Evolutionary conservation across 2,888 invertebrate species (phyloP).

Genomic region (Nezara viridula): DNA sequence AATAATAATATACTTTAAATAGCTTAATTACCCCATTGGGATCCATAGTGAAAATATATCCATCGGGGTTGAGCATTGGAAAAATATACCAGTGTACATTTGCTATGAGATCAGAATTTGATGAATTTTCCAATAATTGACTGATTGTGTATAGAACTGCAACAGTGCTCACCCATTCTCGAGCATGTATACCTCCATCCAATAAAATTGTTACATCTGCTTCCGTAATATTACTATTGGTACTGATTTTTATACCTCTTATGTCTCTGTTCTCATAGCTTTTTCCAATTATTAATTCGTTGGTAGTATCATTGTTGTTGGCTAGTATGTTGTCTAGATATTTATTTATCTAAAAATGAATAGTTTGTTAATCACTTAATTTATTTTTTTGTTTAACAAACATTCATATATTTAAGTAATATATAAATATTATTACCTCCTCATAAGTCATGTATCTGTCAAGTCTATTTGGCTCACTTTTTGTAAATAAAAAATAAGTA

Average conservation of each 20-base stretch:
- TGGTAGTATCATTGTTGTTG: not conserved
- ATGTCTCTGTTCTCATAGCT: conserved; percentile 59
- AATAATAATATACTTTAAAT: too few species aligned
- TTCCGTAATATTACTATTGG: not conserved
- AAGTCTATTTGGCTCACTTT: conserved; percentile 13
- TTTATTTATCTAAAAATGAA: conserved; percentile 51
- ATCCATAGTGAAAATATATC: conserved; percentile 88
- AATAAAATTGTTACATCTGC: conserved; percentile 49
- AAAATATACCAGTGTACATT: conserved; percentile 73
- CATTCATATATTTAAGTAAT: too few species aligned
- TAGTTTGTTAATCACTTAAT: not conserved
- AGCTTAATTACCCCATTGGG: conserved; percentile 65
- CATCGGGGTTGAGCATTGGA: conserved; percentile 77
- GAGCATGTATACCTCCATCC: conserved; percentile 79
- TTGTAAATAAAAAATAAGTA: not conserved
- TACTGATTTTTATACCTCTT: conserved; percentile 60
- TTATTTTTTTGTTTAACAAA: not conserved
- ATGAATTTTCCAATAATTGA: conserved; percentile 79
- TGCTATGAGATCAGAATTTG: conserved; percentile 70
- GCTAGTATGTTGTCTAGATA: conserved; percentile 31
- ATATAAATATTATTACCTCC: conserved; percentile 20
- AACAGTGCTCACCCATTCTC: conserved; percentile 91
- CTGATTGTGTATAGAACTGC: conserved; percentile 82
- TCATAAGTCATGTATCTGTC: conserved; percentile 55
- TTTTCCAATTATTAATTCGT: conserved; percentile 45